Evolutionary conservation across 1,140 invertebrate species (phyloP).

Genomic region (Drosophila asahinai): DNA sequence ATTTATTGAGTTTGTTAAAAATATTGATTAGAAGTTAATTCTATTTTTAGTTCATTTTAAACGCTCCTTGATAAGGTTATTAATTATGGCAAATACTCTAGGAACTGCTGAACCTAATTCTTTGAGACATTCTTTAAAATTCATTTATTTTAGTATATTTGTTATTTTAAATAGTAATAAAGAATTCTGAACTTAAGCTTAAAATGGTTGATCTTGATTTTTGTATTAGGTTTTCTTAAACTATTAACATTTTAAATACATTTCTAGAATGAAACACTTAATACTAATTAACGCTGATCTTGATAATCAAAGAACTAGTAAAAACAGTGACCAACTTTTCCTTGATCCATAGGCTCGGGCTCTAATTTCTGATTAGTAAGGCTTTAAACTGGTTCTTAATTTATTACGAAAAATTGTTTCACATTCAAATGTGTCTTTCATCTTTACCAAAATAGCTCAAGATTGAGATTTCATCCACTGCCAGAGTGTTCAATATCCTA

Average conservation of each 20-base stretch:
- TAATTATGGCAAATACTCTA: too few species aligned
- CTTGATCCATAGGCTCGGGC: neutral
- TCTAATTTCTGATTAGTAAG: constrained; percentile 6
- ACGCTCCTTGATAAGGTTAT: too few species aligned
- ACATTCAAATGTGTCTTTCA: neutral
- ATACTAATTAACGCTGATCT: neutral
- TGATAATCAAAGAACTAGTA: neutral
- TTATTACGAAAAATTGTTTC: neutral
- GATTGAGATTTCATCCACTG: neutral
- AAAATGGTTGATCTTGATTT: too few species aligned
- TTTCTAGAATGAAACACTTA: too few species aligned
- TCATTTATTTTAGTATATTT: too few species aligned
- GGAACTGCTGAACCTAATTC: too few species aligned
- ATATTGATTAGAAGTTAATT: neutral
- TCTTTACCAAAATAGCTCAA: neutral
- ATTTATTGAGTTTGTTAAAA: too few species aligned
- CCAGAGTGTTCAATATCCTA: constrained; percentile 21
- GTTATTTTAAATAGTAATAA: too few species aligned
- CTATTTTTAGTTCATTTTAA: too few species aligned
- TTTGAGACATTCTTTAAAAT: too few species aligned
- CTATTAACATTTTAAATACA: neutral
- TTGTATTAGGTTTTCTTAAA: neutral
- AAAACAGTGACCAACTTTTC: constrained; percentile 1
- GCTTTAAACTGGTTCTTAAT: constrained; percentile 4
- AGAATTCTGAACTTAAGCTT: too few species aligned